phyloP scores from a whole-genome alignment of 2,888 invertebrate genomes.

The Arctia plantaginis region DNA sequence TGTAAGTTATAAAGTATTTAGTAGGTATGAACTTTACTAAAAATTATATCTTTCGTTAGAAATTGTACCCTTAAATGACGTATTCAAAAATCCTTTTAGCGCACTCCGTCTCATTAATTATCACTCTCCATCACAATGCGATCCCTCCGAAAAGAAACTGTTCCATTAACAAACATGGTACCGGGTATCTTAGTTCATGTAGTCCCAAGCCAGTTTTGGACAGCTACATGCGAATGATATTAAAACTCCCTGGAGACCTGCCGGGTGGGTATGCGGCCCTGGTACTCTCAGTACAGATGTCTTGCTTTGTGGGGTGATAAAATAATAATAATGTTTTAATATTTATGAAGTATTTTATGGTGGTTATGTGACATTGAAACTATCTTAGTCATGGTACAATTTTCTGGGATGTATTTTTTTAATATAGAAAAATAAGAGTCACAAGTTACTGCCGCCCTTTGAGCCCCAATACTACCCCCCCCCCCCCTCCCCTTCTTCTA shows the following conservation, averaged over 20 bases:
- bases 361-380: background rate
- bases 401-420: background rate
- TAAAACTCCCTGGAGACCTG: constrained; percentile 60
- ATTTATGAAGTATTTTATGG: constrained; percentile 19
- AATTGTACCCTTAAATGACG: background rate
- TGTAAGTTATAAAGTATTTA: too few species aligned
- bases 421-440: too few species aligned
- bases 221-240: constrained; percentile 67
- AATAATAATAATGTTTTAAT: constrained; percentile 25
- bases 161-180: constrained; percentile 39
- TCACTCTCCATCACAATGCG: constrained; percentile 7
- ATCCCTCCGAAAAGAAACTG: constrained; percentile 16
- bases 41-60: background rate
- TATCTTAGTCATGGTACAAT: background rate
- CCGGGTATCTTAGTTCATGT: constrained; percentile 28
- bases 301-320: constrained; percentile 26
- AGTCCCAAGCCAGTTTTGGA: constrained; percentile 38
- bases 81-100: constrained; percentile 19
- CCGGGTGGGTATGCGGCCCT: constrained; percentile 39
- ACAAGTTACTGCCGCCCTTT: too few species aligned
- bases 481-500: too few species aligned
- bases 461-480: too few species aligned
- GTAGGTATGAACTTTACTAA: background rate
- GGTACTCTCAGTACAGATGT: constrained; percentile 49
- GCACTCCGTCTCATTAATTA: constrained; percentile 4